phyloP scores from a whole-genome alignment of 2,888 invertebrate genomes.

The Clusia tigrina region DNA sequence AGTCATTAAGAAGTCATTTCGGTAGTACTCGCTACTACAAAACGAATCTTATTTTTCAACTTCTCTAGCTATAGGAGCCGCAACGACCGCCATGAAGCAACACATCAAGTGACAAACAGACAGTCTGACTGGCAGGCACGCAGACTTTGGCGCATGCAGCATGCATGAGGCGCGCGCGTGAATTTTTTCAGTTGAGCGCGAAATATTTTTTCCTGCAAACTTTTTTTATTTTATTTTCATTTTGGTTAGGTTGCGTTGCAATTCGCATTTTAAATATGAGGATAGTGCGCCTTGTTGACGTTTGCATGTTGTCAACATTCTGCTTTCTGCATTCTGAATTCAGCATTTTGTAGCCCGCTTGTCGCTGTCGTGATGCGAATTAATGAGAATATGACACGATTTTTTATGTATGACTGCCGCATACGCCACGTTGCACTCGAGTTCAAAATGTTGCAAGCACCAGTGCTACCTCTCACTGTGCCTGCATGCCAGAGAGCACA shows the following conservation, averaged over 20 bases:
- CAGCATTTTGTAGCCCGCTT: not conserved
- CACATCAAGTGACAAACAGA: slow-evolving; percentile 30
- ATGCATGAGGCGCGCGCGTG: slow-evolving; percentile 19
- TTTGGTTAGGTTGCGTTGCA: slow-evolving; percentile 35
- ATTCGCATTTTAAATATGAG: slow-evolving; percentile 53
- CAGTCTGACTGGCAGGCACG: slow-evolving; percentile 30
- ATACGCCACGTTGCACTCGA: slow-evolving; percentile 35
- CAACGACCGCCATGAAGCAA: slow-evolving; percentile 48
- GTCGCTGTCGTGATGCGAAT: slow-evolving; percentile 52
- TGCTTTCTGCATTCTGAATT: slow-evolving; percentile 38
- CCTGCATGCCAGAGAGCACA: no score
- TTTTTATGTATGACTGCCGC: slow-evolving; percentile 49
- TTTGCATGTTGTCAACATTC: slow-evolving; percentile 48
- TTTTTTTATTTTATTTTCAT: not conserved
- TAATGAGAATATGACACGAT: slow-evolving; percentile 54
- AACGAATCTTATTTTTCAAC: no score
- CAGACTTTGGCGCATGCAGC: not conserved
- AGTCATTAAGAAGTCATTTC: no score
- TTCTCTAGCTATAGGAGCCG: no score
- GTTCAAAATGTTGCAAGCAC: not conserved
- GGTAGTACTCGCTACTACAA: no score
- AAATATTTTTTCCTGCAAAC: not conserved
- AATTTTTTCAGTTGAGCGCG: slow-evolving; percentile 6
- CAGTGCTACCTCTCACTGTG: no score
- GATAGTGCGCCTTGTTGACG: slow-evolving; percentile 34